Evolutionary conservation across 2,888 invertebrate species (phyloP), one percentile per base, ranked within the genome.

Genomic region (Cataglyphis altisquamis): DNA sequence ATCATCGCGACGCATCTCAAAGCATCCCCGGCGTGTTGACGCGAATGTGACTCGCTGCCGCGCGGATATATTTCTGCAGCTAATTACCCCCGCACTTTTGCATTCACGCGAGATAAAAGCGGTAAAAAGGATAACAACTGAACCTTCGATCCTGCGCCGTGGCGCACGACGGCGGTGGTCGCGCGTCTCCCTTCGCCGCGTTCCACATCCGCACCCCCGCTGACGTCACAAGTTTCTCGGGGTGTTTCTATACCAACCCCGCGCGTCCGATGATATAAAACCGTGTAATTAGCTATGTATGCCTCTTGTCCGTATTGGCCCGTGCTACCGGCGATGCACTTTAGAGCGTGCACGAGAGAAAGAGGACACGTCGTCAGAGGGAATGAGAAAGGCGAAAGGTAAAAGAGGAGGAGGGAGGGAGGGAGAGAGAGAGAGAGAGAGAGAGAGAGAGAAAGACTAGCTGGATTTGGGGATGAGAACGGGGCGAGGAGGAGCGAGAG

Each of bases 231-330:
- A 85, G 88, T 88, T 87, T 91, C 89, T 87, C 88, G 64, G 82
- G 82, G 82, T 74, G 82, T 82, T 85, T 87, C 45, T 80, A 64
- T 63, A 63, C 74, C 64, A 83, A 45, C 82, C 83, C 84, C 78
- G 64, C 72, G 89, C 81, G 52, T 52, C 83, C 85, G 91, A 87
- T 90, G 91, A 92, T 91, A 92, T 93, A 93, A 94, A 94, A 94
- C 92, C 94, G 89, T 93, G 93, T 93, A 94, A 94, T 94, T 94
- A 94, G 94, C 94, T 92, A 92, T 93, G 78, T 78, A 93, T 92
- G 92, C 90, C 92, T 92, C 93, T 94, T 92, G 93, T 92, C 91
- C 91, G 92, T 93, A 93, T 93, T 93, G 92, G 93, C 90, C 92
- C 92, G 92, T 91, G 90, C 90, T 92, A 89, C 89, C 89, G 89